Evolutionary conservation across 2,113 vertebrate genomes (phyloP).

Genomic region (Alaudala cheleensis): DNA sequence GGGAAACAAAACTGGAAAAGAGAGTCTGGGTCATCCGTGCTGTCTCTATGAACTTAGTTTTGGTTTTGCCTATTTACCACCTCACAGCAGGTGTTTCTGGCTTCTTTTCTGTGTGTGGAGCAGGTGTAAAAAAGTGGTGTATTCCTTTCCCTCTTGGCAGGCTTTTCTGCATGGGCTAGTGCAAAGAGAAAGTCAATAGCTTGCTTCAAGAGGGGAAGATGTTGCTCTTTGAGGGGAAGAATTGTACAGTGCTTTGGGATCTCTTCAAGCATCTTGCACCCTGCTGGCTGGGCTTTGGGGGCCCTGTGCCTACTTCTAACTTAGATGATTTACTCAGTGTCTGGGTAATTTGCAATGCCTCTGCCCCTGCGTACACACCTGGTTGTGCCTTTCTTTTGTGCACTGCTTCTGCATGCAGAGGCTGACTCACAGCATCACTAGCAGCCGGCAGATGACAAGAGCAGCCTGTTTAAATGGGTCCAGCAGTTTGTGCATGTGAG

Average conservation of each 20-base stretch:
- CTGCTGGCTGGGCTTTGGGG: not conserved
- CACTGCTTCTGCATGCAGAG: not conserved
- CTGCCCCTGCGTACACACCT: not conserved
- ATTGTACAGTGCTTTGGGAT: not conserved
- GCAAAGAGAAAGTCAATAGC: not conserved
- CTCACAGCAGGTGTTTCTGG: not conserved
- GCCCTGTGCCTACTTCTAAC: not conserved
- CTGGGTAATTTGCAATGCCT: not conserved
- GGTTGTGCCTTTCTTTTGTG: not conserved
- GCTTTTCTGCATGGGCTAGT: not conserved
- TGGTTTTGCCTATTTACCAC: not conserved
- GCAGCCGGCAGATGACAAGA: not conserved
- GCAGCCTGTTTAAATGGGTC: not conserved
- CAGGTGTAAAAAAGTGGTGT: not conserved
- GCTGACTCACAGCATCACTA: not conserved
- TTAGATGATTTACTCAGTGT: not conserved
- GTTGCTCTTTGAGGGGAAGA: not conserved
- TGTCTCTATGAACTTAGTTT: not conserved
- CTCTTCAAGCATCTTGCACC: not conserved
- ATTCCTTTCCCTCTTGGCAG: not conserved
- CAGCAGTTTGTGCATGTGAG: not conserved
- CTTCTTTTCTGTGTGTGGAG: accelerated
- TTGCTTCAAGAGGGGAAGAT: not conserved
- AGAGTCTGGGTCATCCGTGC: not conserved
- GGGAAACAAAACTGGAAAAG: not conserved